Base-by-base conservation (phyloP, 2,113 vertebrate genomes). In the Sylvicapra grimmia region DNA sequence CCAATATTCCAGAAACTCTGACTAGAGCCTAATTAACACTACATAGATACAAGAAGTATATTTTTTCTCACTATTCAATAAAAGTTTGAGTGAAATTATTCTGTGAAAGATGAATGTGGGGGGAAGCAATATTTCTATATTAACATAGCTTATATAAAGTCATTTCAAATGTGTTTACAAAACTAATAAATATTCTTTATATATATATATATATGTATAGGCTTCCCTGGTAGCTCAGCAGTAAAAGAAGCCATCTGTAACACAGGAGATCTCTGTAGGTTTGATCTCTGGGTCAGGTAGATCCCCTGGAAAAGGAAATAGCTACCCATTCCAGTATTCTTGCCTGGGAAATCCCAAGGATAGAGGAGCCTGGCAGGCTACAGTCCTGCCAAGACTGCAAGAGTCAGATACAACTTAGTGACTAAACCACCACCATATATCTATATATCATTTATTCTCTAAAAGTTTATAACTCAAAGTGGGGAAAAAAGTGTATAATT, bases 151-250 rank as follows among this genome's bases (percentile, higher is more conserved):
- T 90, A 86, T 75, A 93, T 86, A 86, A 61, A 92, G 36, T 93
- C 11, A 54, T 87, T 95, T 96, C 31, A 96, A 94, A 96, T 65
- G 29, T 53, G 15, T 68, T 92, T 95, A 96, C 2, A 92, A 97
- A 93, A 59, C 33, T 63, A 91, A 53, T 58, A 72, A 72, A 90
- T 36, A 56, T 25, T 86, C 68, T 75, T 33, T 33, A 84, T 63
- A 53, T 12, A n/a, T 68, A 33, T 68, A 33, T 65, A 19, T 68
- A 19, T 68, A 19, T 11, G 5, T 36, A 72, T 23, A 44, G 21
- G 11, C 36, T 75, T 75, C 72, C 72, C 21, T 44, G 36, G 36
- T 25, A 75, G 72, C 72, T 75, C 72, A 75, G 36, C 6, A 44
- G 21, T 75, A 75, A 75, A 75, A 44, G 72, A 75, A 44, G 27